Base-by-base conservation (phyloP, 2,113 vertebrate genomes). In the Noctilio leporinus region DNA sequence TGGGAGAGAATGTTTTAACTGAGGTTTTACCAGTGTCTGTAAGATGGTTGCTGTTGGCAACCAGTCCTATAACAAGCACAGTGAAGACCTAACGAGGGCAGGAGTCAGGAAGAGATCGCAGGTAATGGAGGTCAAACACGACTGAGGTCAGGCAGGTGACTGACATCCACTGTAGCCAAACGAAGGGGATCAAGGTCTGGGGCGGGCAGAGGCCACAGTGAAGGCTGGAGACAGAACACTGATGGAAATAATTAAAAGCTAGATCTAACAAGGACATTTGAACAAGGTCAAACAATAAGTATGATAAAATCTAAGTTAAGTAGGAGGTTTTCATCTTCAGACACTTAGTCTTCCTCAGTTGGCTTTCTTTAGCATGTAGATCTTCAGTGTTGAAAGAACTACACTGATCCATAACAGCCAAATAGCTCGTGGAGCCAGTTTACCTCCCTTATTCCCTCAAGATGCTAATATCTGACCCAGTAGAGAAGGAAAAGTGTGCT, bases 31-130 rank as follows among this genome's bases (percentile, higher is more conserved):
- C 8, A 3, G 19, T 76, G 69, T 82, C 87, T 91, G 33, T 88
- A 3, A 88, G 33, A 80, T 57, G 82, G 92, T 81, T 95, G 92
- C 77, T 91, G 53, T 88, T 94, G 77, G 72, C 86, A 94, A 94
- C 89, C 83, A 15, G 15, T 76, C 45, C 59, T 84, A 20, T 26
- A 95, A 88, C 57, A 75, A 91, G 16, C 83, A 80, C 33, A 35
- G 62, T 20, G 20, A 91, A 83, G 75, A 20, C 82, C 82, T 94
- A 91, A 88, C 91, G 84, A 94, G 72, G 83, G 77, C 65, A 93
- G 82, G 24, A 78, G 94, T 95, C 93, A 92, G 86, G 84, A 88
- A 83, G 45, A 96, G 47, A 81, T 55, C 55, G 62, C 95, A 93
- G 78, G 76, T 88, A 91, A 96, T 88, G 83, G 94, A 96, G 82